These are phyloP conservation scores for Pteria penguin DNA, from an alignment of 2,888 invertebrate genomes.

Conservation along the genomic window DNA sequence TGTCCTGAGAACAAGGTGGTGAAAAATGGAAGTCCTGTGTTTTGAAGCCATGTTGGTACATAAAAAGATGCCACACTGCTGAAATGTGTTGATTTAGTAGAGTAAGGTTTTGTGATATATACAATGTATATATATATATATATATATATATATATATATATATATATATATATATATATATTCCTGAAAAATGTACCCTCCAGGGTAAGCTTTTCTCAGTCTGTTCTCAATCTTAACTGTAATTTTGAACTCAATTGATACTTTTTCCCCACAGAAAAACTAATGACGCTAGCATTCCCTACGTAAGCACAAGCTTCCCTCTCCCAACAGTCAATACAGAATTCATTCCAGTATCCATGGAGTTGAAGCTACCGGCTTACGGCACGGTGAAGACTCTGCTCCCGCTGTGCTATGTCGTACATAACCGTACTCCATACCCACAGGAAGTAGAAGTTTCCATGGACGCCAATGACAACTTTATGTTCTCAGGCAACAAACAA, in stretches of 20 bases:
- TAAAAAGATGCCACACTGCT: no score
- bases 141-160: neutral
- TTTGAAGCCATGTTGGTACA: no score
- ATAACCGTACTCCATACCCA: conserved; percentile 87
- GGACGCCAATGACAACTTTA: conserved; percentile 93
- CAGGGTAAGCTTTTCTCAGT: neutral
- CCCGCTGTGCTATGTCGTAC: conserved; percentile 83
- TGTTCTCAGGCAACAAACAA: conserved; percentile 97
- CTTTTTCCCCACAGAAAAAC: conserved; percentile 55
- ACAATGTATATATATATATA: neutral
- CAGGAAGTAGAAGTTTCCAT: conserved; percentile 88
- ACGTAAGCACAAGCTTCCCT: conserved; percentile 71
- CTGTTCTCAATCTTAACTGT: neutral
- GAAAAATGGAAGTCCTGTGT: no score
- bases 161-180: neutral
- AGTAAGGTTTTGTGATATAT: no score
- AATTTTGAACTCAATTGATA: no score
- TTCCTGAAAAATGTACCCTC: no score
- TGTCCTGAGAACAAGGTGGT: no score
- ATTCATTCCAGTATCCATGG: conserved; percentile 79
- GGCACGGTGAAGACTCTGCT: conserved; percentile 84
- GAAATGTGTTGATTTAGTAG: no score
- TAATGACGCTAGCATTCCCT: conserved; percentile 62
- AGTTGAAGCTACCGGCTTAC: conserved; percentile 84
- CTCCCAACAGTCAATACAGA: conserved; percentile 78